These are phyloP conservation scores for Tenualosa ilisha DNA, from an alignment of 2,797 vertebrate genomes.

Conservation along the genomic window DNA sequence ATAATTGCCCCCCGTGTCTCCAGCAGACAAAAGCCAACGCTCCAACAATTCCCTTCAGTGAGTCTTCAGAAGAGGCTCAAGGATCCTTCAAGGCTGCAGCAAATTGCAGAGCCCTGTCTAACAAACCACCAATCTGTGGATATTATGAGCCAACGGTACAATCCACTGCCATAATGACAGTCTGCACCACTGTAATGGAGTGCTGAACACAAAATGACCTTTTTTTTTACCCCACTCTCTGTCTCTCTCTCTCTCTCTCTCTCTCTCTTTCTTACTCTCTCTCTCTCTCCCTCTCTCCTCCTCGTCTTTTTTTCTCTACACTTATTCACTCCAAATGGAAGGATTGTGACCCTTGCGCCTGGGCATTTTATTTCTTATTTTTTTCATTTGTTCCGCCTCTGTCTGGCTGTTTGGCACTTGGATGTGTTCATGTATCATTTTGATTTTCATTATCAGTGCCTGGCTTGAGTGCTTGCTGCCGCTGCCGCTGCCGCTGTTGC, in stretches of 20 bases:
- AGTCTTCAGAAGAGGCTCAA: slow-evolving; percentile 74
- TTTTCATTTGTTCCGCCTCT: slow-evolving; percentile 37
- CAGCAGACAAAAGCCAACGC: slow-evolving; percentile 78
- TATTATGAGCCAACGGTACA: slow-evolving; percentile 77
- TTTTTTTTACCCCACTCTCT: slow-evolving; percentile 46
- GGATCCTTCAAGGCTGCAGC: slow-evolving; percentile 77
- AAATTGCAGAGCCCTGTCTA: slow-evolving; percentile 81
- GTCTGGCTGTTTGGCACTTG: slow-evolving; percentile 65
- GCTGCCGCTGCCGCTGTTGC: slow-evolving; percentile 39
- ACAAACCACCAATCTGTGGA: slow-evolving; percentile 77
- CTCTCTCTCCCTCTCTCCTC: background rate
- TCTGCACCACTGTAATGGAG: slow-evolving; percentile 72
- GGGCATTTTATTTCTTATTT: slow-evolving; percentile 52
- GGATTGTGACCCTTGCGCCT: slow-evolving; percentile 62
- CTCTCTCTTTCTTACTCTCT: background rate
- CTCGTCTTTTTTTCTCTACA: slow-evolving; percentile 5
- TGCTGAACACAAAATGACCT: slow-evolving; percentile 71
- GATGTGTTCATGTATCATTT: slow-evolving; percentile 65
- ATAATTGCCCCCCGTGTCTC: slow-evolving; percentile 74
- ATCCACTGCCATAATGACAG: slow-evolving; percentile 73
- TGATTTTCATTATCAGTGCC: slow-evolving; percentile 57
- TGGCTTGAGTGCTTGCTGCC: slow-evolving; percentile 50
- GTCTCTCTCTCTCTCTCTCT: background rate
- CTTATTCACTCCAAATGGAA: slow-evolving; percentile 69
- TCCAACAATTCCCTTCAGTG: slow-evolving; percentile 75